Conservation (phyloP, 2,888 invertebrate genomes). For the Chloromyia formosa region DNA sequence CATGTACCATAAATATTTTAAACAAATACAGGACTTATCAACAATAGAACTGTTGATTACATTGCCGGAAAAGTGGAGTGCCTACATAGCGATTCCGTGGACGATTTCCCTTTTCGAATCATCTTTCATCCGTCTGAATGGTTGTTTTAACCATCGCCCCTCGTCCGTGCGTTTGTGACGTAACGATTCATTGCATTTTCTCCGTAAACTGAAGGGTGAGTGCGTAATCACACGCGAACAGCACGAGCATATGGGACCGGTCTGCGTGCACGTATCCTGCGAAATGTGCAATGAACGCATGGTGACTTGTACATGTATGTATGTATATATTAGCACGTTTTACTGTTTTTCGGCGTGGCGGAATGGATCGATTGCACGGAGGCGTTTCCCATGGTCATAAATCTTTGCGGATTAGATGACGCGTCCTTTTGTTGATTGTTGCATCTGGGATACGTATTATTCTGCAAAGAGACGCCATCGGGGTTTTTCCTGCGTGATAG, state of each 20-base stretch:
- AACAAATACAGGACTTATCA: slow-evolving; percentile 27
- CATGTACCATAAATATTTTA: slow-evolving; percentile 48
- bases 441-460: slow-evolving; percentile 10
- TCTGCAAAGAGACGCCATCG: slow-evolving; percentile 3
- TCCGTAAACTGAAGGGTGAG: background rate
- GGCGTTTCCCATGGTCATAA: slow-evolving; percentile 50
- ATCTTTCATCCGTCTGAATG: slow-evolving; percentile 23
- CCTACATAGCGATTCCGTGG: background rate
- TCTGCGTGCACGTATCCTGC: too few relatives aligned
- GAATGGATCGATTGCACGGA: slow-evolving; percentile 34
- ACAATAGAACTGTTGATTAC: slow-evolving; percentile 11
- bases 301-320: background rate
- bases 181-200: background rate
- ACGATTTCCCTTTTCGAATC: slow-evolving; percentile 17
- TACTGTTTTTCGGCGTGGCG: background rate
- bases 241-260: background rate
- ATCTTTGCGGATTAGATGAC: slow-evolving; percentile 48
- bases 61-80: background rate
- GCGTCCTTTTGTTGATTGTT: slow-evolving; percentile 39
- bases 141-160: background rate
- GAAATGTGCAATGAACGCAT: slow-evolving; percentile 17
- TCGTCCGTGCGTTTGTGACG: background rate
- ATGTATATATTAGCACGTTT: slow-evolving; percentile 18
- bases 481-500: too few relatives aligned
- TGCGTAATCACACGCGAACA: slow-evolving; percentile 31